Evolutionary conservation across 2,888 invertebrate species (phyloP).

Genomic region (Unio pictorum): DNA sequence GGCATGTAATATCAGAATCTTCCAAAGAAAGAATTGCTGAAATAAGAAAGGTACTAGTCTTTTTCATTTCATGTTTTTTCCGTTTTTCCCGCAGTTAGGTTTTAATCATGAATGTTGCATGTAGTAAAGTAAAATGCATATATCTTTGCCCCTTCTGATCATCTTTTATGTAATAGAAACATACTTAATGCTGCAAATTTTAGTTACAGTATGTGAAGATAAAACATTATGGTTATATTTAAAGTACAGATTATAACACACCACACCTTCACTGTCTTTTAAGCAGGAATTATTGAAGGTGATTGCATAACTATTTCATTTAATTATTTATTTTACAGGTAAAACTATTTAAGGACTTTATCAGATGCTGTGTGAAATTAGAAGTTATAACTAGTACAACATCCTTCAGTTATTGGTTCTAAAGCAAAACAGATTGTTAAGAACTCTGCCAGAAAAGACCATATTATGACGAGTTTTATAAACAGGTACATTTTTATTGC

Average conservation of each 20-base stretch:
- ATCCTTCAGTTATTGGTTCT: conserved; percentile 7
- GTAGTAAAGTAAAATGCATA: too few relatives aligned
- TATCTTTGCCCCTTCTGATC: neutral
- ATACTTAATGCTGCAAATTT: too few relatives aligned
- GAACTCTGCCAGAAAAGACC: conserved; percentile 6
- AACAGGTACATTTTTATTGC: too few relatives aligned
- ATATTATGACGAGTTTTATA: neutral
- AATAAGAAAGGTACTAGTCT: too few relatives aligned
- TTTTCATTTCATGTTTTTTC: too few relatives aligned
- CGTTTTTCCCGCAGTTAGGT: too few relatives aligned
- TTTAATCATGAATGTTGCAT: too few relatives aligned
- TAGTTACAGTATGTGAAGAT: too few relatives aligned
- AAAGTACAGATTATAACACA: too few relatives aligned
- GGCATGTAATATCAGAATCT: neutral
- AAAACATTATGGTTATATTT: neutral
- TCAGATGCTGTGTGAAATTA: conserved; percentile 11
- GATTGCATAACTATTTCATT: neutral
- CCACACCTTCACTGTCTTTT: neutral
- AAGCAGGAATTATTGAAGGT: conserved; percentile 12
- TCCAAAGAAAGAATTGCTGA: conserved; percentile 1
- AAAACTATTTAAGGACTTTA: conserved; percentile 11
- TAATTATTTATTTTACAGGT: conserved; percentile 3
- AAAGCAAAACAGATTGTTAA: conserved; percentile 4
- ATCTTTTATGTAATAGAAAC: too few relatives aligned
- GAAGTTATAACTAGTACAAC: conserved; percentile 2